Conservation (phyloP, 2,113 vertebrate genomes). For the Epinephelus lanceolatus region DNA sequence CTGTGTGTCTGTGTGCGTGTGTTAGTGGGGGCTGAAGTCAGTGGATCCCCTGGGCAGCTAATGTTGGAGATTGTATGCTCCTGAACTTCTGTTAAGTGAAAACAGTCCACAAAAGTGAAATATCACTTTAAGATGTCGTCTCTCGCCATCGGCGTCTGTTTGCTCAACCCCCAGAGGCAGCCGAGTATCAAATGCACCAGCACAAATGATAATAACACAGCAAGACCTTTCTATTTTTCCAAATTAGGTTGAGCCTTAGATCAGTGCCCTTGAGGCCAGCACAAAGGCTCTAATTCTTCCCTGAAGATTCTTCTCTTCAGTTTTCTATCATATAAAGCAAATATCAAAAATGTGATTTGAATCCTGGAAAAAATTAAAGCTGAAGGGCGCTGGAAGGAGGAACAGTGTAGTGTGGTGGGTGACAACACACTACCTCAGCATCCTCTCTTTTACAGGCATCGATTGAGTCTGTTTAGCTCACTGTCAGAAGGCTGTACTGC, state of each 20-base stretch:
- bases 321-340: conserved; percentile 88
- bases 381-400: conserved; percentile 82
- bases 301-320: conserved; percentile 77
- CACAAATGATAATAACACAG: conserved; percentile 86
- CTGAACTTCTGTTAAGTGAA: conserved; percentile 74
- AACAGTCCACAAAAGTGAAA: conserved; percentile 76
- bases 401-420: conserved; percentile 33
- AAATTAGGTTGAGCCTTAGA: conserved; percentile 80
- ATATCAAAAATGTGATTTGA: conserved; percentile 90
- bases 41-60: conserved; percentile 60
- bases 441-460: conserved; percentile 73
- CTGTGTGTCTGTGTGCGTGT: conserved; percentile 25
- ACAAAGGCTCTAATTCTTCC: conserved; percentile 72
- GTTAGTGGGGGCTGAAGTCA: conserved; percentile 4
- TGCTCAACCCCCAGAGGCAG: conserved; percentile 73
- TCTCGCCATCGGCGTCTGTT: conserved; percentile 67
- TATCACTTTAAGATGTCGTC: conserved; percentile 76
- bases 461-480: conserved; percentile 67
- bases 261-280: conserved; percentile 68
- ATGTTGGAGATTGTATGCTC: conserved; percentile 62
- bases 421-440: conserved; percentile 45
- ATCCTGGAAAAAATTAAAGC: conserved; percentile 81
- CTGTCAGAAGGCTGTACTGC: conserved; percentile 52
- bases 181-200: conserved; percentile 84
- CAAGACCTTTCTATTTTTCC: conserved; percentile 84